These are phyloP conservation scores for Chironex yamaguchii DNA, from an alignment of 30 jellyfish, hydroid and myxozoan genomes.

Conservation along the genomic window DNA sequence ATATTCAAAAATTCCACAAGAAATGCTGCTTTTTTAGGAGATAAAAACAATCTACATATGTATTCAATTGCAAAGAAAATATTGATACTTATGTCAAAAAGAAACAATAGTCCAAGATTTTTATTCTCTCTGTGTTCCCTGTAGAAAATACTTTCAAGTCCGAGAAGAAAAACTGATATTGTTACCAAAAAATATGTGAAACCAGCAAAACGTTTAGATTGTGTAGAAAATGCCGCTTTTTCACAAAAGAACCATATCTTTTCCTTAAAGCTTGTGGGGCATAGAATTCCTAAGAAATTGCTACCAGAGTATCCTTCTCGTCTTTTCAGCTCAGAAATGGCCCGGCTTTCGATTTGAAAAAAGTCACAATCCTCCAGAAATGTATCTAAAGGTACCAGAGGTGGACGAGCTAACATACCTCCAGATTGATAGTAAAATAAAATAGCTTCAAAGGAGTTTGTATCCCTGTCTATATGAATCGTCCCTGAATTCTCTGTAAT, in stretches of 20 bases:
- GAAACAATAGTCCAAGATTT: too few species aligned
- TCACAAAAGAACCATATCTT: too few species aligned
- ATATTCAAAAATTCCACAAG: not conserved
- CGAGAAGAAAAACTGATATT: too few species aligned
- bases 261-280: too few species aligned
- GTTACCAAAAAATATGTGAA: too few species aligned
- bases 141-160: too few species aligned
- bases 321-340: conserved; percentile 54
- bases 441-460: conserved; percentile 78
- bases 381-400: conserved; percentile 32
- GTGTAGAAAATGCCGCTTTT: too few species aligned
- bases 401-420: conserved; percentile 79
- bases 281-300: too few species aligned
- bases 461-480: conserved; percentile 50
- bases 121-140: too few species aligned
- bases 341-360: conserved; percentile 53
- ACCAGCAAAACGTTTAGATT: too few species aligned
- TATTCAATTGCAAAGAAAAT: conserved; percentile 63
- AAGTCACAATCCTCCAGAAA: conserved; percentile 70
- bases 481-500: not conserved
- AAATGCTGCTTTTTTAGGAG: conserved; percentile 66
- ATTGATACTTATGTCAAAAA: too few species aligned
- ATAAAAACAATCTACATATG: not conserved
- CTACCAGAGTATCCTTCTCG: conserved; percentile 66
- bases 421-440: conserved; percentile 82